phyloP scores from a whole-genome alignment of 1,140 invertebrate genomes.

The Bombus difficillimus region DNA sequence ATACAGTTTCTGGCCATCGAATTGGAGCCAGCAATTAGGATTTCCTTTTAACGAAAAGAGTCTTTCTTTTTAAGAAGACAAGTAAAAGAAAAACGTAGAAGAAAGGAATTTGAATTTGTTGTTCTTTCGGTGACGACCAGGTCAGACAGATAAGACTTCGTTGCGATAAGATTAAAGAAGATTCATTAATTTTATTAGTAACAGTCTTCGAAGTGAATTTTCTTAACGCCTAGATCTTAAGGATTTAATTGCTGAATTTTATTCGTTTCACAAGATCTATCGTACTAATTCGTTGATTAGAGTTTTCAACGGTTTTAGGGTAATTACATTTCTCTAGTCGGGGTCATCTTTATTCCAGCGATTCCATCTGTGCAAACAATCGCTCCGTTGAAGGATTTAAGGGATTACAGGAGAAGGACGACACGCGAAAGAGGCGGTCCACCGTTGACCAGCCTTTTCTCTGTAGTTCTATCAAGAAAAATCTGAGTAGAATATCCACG shows the following conservation, averaged over 20 bases:
- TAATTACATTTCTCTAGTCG: not conserved
- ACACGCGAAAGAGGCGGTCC: conserved; percentile 56
- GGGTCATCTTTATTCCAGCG: not conserved
- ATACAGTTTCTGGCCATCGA: not conserved
- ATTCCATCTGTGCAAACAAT: not conserved
- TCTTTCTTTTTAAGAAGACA: no score
- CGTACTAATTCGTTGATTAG: not conserved
- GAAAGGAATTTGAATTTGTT: no score
- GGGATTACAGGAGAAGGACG: conserved; percentile 47
- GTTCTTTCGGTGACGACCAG: no score
- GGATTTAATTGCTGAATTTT: not conserved
- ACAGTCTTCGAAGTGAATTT: no score
- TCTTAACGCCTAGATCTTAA: no score
- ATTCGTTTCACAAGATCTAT: not conserved
- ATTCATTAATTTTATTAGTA: no score
- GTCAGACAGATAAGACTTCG: no score
- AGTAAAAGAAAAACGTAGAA: no score
- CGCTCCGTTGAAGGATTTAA: conserved; percentile 49
- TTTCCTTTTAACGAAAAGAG: no score
- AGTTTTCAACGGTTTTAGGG: not conserved
- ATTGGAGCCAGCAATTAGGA: no score
- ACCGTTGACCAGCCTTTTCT: conserved; percentile 61
- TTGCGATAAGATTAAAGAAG: no score
- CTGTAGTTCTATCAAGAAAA: conserved; percentile 53
- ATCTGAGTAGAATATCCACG: not conserved